These are phyloP conservation scores for Seira ritae DNA, from an alignment of 2,888 invertebrate species.

Conservation along the genomic window DNA sequence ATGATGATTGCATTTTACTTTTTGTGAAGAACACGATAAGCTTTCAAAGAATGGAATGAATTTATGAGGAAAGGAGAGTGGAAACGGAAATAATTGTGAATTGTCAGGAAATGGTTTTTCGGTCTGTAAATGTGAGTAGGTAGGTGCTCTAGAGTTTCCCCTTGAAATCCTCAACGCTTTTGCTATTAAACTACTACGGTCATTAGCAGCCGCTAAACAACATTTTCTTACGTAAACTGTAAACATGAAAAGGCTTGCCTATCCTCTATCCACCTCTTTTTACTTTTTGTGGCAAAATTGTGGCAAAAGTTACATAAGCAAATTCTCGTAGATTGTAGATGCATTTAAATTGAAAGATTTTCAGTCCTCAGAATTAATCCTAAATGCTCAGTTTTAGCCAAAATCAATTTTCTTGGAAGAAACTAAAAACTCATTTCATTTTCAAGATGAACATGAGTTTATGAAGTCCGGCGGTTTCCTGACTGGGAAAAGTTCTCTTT, in stretches of 20 bases:
- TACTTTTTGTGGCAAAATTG: neutral
- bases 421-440: neutral
- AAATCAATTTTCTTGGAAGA: neutral
- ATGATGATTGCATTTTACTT: too few species aligned
- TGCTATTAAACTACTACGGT: slow-evolving; percentile 43
- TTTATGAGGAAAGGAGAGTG: neutral
- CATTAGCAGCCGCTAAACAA: neutral
- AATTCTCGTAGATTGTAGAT: neutral
- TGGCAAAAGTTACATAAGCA: neutral
- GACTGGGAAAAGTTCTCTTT: neutral
- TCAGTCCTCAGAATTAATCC: neutral
- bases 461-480: neutral
- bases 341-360: neutral
- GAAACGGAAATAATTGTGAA: slow-evolving; percentile 62
- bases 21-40: too few species aligned
- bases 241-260: too few species aligned
- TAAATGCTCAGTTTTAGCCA: neutral
- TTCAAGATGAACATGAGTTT: neutral
- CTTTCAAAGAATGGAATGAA: too few species aligned
- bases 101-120: slow-evolving; percentile 63
- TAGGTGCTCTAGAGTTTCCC: slow-evolving; percentile 48
- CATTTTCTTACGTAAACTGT: neutral
- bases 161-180: slow-evolving; percentile 45
- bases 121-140: slow-evolving; percentile 50
- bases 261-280: too few species aligned